A percentile compares a stretch with the other conserved stretches of the same genome.
Conservation (phyloP, 2,113 vertebrate species). For the Genyomyrus donnyi region DNA sequence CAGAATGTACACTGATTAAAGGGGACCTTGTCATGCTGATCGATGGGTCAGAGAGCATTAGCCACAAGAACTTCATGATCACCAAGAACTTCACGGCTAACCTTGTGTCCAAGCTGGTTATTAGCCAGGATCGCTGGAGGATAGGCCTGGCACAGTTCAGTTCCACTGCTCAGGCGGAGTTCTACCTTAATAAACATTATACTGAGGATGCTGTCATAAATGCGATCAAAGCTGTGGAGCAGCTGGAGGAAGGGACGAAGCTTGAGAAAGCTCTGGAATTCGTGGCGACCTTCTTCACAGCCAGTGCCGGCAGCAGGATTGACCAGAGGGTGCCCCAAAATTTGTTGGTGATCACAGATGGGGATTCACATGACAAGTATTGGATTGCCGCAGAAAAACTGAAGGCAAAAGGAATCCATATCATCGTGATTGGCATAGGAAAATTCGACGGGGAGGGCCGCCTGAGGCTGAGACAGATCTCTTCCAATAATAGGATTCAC, state of each 20-base stretch:
- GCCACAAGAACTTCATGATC: constrained; percentile 24
- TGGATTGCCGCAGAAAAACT: constrained; percentile 39
- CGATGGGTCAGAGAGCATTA: constrained; percentile 63
- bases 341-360: constrained; percentile 68
- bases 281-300: constrained; percentile 49
- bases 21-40: constrained; percentile 68
- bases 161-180: constrained; percentile 43
- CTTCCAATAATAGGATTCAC: constrained; percentile 43
- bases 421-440: constrained; percentile 60
- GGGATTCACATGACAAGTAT: constrained; percentile 48
- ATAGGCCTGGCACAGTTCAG: constrained; percentile 67
- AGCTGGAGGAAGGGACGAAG: constrained; percentile 32
- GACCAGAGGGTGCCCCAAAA: constrained; percentile 50
- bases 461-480: constrained; percentile 54
- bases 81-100: constrained; percentile 59
- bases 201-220: constrained; percentile 24
- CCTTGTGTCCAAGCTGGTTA: constrained; percentile 50
- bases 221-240: constrained; percentile 39
- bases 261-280: constrained; percentile 52
- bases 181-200: constrained; percentile 54
- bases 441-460: constrained; percentile 31
- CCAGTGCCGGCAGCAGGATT: constrained; percentile 44
- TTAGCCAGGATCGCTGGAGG: constrained; percentile 42
- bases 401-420: constrained; percentile 29
- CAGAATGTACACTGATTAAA: constrained; percentile 55